These are phyloP conservation scores for Ganaspis sp. DNA, from an alignment of 1,140 invertebrate species.

Conservation along the genomic window DNA sequence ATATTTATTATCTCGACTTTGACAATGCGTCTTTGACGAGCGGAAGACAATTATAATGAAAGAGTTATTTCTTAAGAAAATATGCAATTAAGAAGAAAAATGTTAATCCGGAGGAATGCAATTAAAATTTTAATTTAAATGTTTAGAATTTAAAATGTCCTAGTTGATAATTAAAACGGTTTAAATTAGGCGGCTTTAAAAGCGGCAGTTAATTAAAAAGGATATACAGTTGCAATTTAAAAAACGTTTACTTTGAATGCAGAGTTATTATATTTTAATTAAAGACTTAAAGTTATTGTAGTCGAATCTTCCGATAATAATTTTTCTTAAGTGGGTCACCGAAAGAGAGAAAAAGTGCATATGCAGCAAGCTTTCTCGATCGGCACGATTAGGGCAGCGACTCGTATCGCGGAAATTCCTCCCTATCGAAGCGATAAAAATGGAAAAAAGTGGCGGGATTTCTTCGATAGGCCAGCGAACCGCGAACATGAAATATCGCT, in stretches of 20 bases:
- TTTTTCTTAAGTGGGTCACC: background rate
- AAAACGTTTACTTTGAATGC: constrained; percentile 5
- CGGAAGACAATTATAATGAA: background rate
- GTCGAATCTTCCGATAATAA: background rate
- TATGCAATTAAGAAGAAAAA: background rate
- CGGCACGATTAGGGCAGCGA: constrained; percentile 22
- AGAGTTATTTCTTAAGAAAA: background rate
- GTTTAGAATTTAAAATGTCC: background rate
- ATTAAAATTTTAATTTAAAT: constrained; percentile 1
- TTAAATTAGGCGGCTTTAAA: background rate
- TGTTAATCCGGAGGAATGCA: background rate
- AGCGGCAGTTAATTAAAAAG: background rate
- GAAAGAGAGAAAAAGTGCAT: constrained; percentile 13
- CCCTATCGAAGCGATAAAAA: constrained; percentile 25
- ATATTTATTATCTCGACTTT: background rate
- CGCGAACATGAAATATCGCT: constrained; percentile 21
- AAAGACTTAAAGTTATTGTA: background rate
- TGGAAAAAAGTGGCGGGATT: background rate
- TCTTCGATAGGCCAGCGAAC: constrained; percentile 20
- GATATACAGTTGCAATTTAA: background rate
- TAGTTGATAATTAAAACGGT: background rate
- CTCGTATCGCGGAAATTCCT: constrained; percentile 24
- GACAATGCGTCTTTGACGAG: background rate
- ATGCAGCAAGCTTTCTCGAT: constrained; percentile 17
- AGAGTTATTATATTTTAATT: background rate